A percentile compares a stretch with the other conserved stretches of the same genome.
These are phyloP conservation scores for Muntiacus muntjak DNA, from an alignment of 2,113 vertebrate species.

Conservation along the genomic window DNA sequence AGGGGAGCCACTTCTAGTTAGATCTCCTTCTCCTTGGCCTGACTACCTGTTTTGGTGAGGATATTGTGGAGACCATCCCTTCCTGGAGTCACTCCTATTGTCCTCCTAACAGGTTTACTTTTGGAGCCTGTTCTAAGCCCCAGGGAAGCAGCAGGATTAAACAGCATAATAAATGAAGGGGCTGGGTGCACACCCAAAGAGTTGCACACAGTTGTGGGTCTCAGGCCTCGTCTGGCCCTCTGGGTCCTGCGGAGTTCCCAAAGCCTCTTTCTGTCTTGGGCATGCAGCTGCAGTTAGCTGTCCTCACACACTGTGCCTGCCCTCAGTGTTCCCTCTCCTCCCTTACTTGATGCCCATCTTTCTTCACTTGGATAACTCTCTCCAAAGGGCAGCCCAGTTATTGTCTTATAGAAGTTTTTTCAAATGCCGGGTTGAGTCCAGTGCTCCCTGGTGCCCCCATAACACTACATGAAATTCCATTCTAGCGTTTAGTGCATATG, in stretches of 20 bases:
- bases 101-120: neutral
- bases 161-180: neutral
- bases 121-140: neutral
- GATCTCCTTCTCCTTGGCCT: neutral
- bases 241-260: neutral
- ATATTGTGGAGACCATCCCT: neutral
- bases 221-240: neutral
- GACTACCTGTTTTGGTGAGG: neutral
- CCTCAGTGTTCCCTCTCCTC: neutral
- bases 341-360: neutral
- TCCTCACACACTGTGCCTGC: neutral
- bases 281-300: neutral
- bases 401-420: neutral
- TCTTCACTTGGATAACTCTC: neutral
- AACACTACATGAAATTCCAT: too few species aligned
- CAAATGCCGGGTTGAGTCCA: neutral
- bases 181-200: neutral
- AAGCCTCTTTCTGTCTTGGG: neutral
- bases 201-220: fast-evolving
- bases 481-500: neutral
- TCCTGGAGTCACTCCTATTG: neutral
- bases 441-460: neutral
- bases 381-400: neutral
- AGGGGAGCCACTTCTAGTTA: neutral
- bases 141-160: neutral